phyloP scores from a whole-genome alignment of 1,140 invertebrate genomes.

The Zaprionus tsacasi region DNA sequence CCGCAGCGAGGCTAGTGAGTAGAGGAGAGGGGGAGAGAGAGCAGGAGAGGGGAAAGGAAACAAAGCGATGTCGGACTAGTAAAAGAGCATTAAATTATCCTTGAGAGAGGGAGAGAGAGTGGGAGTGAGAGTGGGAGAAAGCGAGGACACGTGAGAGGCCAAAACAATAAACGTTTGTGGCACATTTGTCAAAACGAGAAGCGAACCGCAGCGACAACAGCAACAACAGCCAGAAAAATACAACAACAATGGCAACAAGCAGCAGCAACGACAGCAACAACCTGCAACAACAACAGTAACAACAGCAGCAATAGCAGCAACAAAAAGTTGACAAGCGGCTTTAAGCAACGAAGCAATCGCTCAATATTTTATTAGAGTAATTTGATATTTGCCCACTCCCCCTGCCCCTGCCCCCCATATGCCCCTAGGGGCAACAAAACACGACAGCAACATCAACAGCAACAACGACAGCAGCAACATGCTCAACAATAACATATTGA shows the following conservation, averaged over 20 bases:
- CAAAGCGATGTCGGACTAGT: constrained; percentile 57
- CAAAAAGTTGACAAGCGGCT: constrained; percentile 2
- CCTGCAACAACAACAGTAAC: constrained; percentile 31
- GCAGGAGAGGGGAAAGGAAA: constrained; percentile 10
- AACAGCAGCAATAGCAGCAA: constrained; percentile 26
- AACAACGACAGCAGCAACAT: background rate
- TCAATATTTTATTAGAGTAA: constrained; percentile 80
- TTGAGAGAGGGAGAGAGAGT: constrained; percentile 6
- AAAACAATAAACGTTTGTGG: constrained; percentile 71
- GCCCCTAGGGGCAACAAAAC: background rate
- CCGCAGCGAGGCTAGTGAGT: constrained; percentile 15
- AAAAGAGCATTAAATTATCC: constrained; percentile 76
- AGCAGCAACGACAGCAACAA: constrained; percentile 23
- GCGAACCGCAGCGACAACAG: background rate
- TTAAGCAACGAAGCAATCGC: constrained; percentile 63
- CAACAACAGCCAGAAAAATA: background rate
- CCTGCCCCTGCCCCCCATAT: background rate
- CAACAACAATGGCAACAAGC: constrained; percentile 31
- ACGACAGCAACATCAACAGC: background rate
- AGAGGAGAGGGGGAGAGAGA: background rate
- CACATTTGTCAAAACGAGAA: constrained; percentile 75
- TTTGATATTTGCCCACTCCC: constrained; percentile 65
- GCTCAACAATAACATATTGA: constrained; percentile 24
- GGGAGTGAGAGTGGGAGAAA: constrained; percentile 6
- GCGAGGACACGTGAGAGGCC: constrained; percentile 27